Base-by-base conservation (phyloP, 1,140 invertebrate species). In the Yoshiicerus persimilis region DNA sequence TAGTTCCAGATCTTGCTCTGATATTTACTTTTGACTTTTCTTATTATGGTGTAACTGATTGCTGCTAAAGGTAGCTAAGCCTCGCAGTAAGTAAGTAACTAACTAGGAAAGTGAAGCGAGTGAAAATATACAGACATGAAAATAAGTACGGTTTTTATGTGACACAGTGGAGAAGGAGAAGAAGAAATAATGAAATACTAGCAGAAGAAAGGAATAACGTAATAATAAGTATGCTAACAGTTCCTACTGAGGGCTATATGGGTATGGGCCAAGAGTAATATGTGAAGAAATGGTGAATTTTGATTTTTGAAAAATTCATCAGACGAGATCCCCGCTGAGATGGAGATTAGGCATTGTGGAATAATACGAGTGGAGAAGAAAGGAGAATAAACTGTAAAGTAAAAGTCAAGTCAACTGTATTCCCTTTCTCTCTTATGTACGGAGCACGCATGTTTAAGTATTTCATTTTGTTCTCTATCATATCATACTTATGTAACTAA, bases 241-340 rank as follows among this genome's bases (percentile, higher is more conserved):
- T 27, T 10, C 23, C 27, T 27, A 70, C 16, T 70, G 23, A 70
- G 25, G n/a, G n/a, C n/a, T 27, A n/a, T 16, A 34, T 38, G 75
- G 30, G 8, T 23, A 36, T 27, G 27, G 70, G 34, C n/a, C 34
- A 25, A n/a, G n/a, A n/a, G n/a, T 56, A 56, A 56, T 34, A 80
- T 34, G 75, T 36, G 32, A 16, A 36, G 75, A 36, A 80, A 30
- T 80, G n/a, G 75, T 80, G 75, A 80, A 80, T 80, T 80, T 84
- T 84, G 83, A 84, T 84, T 47, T 56, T 84, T 84, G 83, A 84
- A 56, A 84, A 84, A 84, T 84, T 84, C 83, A 84, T 84, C 83
- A 84, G 83, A 80, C 75, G 39, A 30, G 56, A 62, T 64, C 34
- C 84, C 84, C 66, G 84, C 84, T 86, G 56, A 64, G 84, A 64